These are phyloP conservation scores for Sesamia nonagrioides DNA, from an alignment of 1,140 invertebrate genomes.

Conservation along the genomic window DNA sequence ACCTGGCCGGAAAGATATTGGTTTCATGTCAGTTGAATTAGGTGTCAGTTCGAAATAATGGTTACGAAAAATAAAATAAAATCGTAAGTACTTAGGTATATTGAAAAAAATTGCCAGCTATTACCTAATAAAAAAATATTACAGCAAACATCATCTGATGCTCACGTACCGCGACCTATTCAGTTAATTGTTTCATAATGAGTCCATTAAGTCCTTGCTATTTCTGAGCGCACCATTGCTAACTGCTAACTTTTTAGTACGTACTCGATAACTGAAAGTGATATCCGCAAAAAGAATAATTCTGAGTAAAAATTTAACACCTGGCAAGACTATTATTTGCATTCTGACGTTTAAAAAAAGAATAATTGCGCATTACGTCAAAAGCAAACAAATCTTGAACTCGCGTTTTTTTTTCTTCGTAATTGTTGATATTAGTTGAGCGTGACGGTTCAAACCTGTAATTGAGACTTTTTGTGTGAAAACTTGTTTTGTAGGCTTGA, in stretches of 20 bases:
- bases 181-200: slow-evolving; percentile 72
- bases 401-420: background rate
- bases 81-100: too few species aligned
- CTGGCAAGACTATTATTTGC: background rate
- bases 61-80: too few species aligned
- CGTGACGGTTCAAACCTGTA: slow-evolving; percentile 2
- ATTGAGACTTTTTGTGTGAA: background rate
- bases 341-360: too few species aligned
- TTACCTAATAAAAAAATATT: background rate
- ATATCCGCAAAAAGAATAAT: slow-evolving; percentile 12
- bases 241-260: slow-evolving; percentile 27
- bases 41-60: too few species aligned
- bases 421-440: background rate
- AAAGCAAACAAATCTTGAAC: background rate
- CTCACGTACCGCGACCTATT: slow-evolving; percentile 48
- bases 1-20: too few species aligned
- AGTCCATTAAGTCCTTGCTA: slow-evolving; percentile 71
- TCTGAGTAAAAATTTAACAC: background rate
- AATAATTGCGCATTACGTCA: slow-evolving; percentile 17
- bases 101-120: too few species aligned
- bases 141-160: slow-evolving; percentile 26
- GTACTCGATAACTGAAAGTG: slow-evolving; percentile 34
- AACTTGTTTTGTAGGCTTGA: background rate
- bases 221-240: slow-evolving; percentile 57
- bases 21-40: too few species aligned